These are phyloP conservation scores for Lerema accius DNA, from an alignment of 1,140 invertebrate genomes.

Conservation along the genomic window DNA sequence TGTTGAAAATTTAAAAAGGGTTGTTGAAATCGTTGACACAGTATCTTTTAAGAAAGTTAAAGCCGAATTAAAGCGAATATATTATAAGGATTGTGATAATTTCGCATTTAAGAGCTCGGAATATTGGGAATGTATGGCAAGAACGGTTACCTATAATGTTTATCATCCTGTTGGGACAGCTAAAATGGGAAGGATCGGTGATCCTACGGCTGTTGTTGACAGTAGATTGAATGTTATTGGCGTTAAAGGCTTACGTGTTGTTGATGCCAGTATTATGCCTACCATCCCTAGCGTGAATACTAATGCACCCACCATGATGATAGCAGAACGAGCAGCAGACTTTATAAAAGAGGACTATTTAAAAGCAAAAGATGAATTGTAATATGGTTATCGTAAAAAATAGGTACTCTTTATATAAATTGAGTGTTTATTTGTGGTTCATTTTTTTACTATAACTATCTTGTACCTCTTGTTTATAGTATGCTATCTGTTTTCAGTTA, in stretches of 20 bases:
- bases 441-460: no score
- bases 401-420: no score
- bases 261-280: constrained; percentile 91
- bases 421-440: no score
- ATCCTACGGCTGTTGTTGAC: constrained; percentile 89
- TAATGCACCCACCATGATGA: constrained; percentile 90
- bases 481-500: no score
- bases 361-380: constrained; percentile 51
- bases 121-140: constrained; percentile 74
- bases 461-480: no score
- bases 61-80: constrained; percentile 65
- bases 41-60: constrained; percentile 51
- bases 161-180: constrained; percentile 86
- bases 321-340: constrained; percentile 93
- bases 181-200: constrained; percentile 90
- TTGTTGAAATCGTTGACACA: constrained; percentile 61
- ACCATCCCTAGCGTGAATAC: constrained; percentile 87
- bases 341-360: constrained; percentile 87
- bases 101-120: constrained; percentile 54
- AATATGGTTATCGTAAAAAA: no score
- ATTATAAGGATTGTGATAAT: constrained; percentile 60
- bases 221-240: constrained; percentile 87
- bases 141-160: constrained; percentile 68
- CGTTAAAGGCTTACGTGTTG: constrained; percentile 86
- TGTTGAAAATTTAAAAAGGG: constrained; percentile 54